phyloP scores from a whole-genome alignment of 64 coral and sea anemone species.

The Pachyseris speciosa region DNA sequence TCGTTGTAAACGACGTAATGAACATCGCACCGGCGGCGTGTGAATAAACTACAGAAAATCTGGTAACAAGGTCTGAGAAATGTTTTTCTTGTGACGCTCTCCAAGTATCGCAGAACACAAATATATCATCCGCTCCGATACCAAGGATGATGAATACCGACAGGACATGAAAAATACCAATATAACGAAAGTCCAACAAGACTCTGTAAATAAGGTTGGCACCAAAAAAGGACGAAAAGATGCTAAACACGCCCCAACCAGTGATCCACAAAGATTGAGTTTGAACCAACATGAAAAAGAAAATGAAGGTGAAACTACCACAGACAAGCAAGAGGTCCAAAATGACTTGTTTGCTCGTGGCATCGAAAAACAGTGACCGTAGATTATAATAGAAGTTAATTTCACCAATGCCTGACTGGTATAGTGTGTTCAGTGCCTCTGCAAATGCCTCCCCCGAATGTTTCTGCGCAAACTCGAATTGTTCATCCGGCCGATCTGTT shows the following conservation, averaged over 20 bases:
- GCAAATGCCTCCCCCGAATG: slow-evolving; percentile 67
- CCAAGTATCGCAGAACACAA: slow-evolving; percentile 98
- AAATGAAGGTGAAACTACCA: slow-evolving; percentile 97
- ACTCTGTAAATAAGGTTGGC: slow-evolving; percentile 90
- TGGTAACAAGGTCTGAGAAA: slow-evolving; percentile 63
- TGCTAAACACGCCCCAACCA: slow-evolving; percentile 95
- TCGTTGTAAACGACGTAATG: slow-evolving; percentile 94
- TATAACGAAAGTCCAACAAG: slow-evolving; percentile 93
- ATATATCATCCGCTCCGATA: slow-evolving; percentile 96
- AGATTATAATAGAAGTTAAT: slow-evolving; percentile 87
- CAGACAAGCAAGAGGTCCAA: slow-evolving; percentile 88
- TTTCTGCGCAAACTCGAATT: slow-evolving; percentile 74
- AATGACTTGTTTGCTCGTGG: slow-evolving; percentile 91
- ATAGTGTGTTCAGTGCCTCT: slow-evolving; percentile 72
- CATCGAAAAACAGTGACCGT: slow-evolving; percentile 81
- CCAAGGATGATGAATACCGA: slow-evolving; percentile 97
- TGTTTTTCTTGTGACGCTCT: slow-evolving; percentile 56
- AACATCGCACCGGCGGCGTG: slow-evolving; percentile 92
- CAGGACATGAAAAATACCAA: slow-evolving; percentile 96
- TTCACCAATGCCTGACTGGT: slow-evolving; percentile 72
- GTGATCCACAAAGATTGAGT: slow-evolving; percentile 96
- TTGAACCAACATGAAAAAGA: slow-evolving; percentile 92
- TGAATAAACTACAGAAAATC: slow-evolving; percentile 78
- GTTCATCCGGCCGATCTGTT: slow-evolving; percentile 71
- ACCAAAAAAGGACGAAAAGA: slow-evolving; percentile 88